Percentiles rank a stretch among this genome's conserved stretches.
Evolutionary conservation across 2,888 invertebrate genomes (phyloP).

Genomic region (Hemaris fuciformis): DNA sequence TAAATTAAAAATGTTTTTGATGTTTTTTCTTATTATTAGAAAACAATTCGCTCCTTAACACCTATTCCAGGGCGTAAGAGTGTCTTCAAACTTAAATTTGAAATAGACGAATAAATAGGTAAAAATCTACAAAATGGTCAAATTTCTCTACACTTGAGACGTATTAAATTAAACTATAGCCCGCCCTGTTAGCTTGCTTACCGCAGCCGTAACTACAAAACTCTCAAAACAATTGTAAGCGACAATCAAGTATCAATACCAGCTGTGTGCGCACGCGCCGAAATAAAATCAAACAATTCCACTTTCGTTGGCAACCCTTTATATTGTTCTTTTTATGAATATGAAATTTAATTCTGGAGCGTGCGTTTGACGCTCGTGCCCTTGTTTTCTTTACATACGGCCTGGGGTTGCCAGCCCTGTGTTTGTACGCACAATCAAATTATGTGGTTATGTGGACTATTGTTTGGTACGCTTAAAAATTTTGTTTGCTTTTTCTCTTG

Average conservation of each 20-base stretch:
- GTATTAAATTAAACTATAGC: too few species aligned
- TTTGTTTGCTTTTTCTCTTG: constrained; percentile 1
- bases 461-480: neutral
- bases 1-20: too few species aligned
- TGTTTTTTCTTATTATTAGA: too few species aligned
- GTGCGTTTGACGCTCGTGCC: constrained; percentile 18
- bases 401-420: constrained; percentile 9
- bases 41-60: too few species aligned
- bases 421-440: constrained; percentile 12
- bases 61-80: too few species aligned
- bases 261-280: constrained; percentile 23
- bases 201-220: neutral
- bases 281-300: constrained; percentile 13
- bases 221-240: neutral
- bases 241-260: neutral
- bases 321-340: constrained; percentile 24
- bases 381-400: constrained; percentile 18
- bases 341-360: constrained; percentile 17
- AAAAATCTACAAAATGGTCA: too few species aligned
- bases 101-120: too few species aligned
- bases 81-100: too few species aligned
- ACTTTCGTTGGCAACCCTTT: constrained; percentile 20
- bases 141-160: too few species aligned
- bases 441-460: constrained; percentile 15
- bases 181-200: too few species aligned